phyloP scores from a whole-genome alignment of 2,113 vertebrate species.

The Polyodon spathula region DNA sequence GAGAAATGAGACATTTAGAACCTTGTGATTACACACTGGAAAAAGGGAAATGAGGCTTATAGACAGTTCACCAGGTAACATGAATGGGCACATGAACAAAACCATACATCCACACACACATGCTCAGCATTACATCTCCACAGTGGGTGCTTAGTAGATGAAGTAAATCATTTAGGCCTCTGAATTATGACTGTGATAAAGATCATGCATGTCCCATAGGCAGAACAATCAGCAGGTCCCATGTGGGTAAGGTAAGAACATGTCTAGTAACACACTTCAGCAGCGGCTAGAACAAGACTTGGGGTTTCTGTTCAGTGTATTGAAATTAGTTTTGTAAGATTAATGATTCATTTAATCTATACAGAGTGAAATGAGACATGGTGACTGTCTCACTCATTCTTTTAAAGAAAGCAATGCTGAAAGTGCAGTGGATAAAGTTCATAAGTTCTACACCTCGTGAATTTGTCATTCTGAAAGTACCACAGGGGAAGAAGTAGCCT shows the following conservation, averaged over 20 bases:
- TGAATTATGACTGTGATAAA: not conserved
- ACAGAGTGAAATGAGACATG: conserved; percentile 25
- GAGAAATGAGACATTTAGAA: no score
- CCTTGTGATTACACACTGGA: no score
- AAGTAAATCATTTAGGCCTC: not conserved
- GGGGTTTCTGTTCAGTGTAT: conserved; percentile 1
- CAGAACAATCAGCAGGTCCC: not conserved
- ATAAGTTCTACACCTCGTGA: conserved; percentile 32
- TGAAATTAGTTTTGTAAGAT: conserved; percentile 17
- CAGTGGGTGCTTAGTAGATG: not conserved
- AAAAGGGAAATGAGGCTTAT: no score
- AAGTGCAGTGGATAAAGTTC: conserved; percentile 32
- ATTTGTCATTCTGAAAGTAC: conserved; percentile 20
- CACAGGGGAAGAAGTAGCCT: conserved; percentile 31
- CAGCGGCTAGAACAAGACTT: not conserved
- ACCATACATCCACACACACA: not conserved
- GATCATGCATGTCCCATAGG: not conserved
- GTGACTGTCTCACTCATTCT: conserved; percentile 34
- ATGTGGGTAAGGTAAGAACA: not conserved
- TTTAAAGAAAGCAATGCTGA: conserved; percentile 24
- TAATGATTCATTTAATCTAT: conserved; percentile 27
- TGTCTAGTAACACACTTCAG: not conserved
- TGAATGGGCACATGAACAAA: not conserved
- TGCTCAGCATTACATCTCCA: not conserved
- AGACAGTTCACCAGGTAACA: not conserved